phyloP scores from a whole-genome alignment of 2,888 invertebrate species.

The Mimumesa dahlbomi region DNA sequence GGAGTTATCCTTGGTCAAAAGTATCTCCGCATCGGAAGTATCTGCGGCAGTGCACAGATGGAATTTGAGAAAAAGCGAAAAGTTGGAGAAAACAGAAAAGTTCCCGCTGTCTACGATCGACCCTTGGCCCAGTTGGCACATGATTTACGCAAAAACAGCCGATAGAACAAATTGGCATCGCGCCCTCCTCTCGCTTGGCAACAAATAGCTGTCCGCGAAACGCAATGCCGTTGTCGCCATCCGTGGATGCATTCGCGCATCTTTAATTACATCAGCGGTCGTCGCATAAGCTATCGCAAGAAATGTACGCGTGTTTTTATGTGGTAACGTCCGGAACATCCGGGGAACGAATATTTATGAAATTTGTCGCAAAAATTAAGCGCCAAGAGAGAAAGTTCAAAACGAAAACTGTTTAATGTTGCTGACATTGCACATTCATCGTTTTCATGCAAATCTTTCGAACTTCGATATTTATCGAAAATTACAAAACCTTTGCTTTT shows the following conservation, averaged over 20 bases:
- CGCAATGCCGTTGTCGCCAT: constrained; percentile 50
- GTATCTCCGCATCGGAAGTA: not conserved
- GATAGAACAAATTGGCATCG: constrained; percentile 54
- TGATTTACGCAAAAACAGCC: constrained; percentile 47
- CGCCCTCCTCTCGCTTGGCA: constrained; percentile 53
- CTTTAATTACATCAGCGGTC: no score
- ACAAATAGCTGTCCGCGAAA: constrained; percentile 28
- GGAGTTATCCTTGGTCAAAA: not conserved
- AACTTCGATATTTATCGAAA: no score
- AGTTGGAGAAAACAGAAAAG: constrained; percentile 25
- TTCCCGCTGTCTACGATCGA: constrained; percentile 17
- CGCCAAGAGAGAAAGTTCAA: no score
- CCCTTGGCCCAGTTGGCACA: constrained; percentile 62
- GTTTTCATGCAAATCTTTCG: no score
- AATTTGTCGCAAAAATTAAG: no score
- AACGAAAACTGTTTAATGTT: no score
- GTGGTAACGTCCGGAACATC: no score
- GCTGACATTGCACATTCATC: no score
- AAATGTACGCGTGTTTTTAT: no score
- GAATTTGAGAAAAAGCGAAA: not conserved
- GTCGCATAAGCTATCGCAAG: no score
- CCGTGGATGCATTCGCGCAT: constrained; percentile 16
- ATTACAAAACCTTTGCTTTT: no score
- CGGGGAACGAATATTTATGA: no score
- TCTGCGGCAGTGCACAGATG: not conserved